Evolutionary conservation across 2,113 vertebrate species (phyloP).

Genomic region (Gallinago jamesoni): DNA sequence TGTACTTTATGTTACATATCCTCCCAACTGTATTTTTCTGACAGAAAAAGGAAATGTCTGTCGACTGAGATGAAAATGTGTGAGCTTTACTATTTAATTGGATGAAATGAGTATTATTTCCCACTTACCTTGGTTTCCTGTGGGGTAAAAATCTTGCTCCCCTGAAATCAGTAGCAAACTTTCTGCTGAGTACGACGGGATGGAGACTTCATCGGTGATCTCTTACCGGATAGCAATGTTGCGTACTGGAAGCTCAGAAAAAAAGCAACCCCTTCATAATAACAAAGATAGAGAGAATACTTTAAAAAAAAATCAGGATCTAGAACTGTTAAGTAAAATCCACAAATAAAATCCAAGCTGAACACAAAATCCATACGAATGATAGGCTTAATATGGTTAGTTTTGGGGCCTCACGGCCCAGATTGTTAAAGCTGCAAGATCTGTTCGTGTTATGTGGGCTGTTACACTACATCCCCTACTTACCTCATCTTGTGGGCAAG

Average conservation of each 20-base stretch:
- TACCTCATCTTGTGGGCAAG: slow-evolving; percentile 74
- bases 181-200: not conserved
- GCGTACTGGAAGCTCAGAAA: not conserved
- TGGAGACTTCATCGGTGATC: not conserved
- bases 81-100: slow-evolving; percentile 51
- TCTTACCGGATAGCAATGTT: not conserved
- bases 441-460: not conserved
- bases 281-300: not conserved
- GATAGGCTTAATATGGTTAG: slow-evolving; percentile 14
- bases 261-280: not conserved
- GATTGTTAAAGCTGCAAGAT: slow-evolving; percentile 37
- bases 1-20: slow-evolving; percentile 8
- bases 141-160: not conserved
- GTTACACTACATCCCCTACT: slow-evolving; percentile 51
- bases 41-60: slow-evolving; percentile 61
- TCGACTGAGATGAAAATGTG: slow-evolving; percentile 5
- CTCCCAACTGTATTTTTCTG: slow-evolving; percentile 39
- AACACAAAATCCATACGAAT: not conserved
- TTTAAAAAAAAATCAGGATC: not conserved
- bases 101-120: slow-evolving; percentile 49
- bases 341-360: slow-evolving; percentile 5
- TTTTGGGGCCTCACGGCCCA: slow-evolving; percentile 6
- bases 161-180: not conserved
- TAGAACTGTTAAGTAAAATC: slow-evolving; percentile 18
- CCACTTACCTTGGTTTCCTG: slow-evolving; percentile 34